Percentiles rank a stretch among this genome's conserved stretches.
phyloP scores from a whole-genome alignment of 2,888 invertebrate species.

The Trachelus iudaicus region DNA sequence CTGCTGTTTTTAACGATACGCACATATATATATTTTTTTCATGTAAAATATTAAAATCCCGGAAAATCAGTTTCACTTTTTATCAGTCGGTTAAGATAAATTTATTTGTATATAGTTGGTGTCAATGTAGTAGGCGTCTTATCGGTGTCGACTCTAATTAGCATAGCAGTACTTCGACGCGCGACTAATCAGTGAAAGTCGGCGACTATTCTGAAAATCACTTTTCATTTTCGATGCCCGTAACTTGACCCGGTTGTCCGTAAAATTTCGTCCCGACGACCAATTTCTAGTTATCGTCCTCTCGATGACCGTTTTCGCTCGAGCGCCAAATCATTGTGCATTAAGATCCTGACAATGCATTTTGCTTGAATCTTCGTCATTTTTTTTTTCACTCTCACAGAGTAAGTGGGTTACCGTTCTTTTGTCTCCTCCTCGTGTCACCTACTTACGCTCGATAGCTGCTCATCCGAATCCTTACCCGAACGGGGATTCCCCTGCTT shows the following conservation, averaged over 20 bases:
- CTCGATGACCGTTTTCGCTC: not conserved
- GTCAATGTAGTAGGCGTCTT: not conserved
- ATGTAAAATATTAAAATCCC: not conserved
- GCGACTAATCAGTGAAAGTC: slow-evolving; percentile 50
- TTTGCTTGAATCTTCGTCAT: not conserved
- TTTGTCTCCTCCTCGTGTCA: slow-evolving; percentile 32
- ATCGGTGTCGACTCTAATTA: not conserved
- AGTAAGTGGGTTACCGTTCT: slow-evolving; percentile 44
- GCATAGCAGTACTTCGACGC: slow-evolving; percentile 12
- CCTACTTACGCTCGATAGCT: slow-evolving; percentile 16
- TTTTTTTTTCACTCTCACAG: slow-evolving; percentile 1
- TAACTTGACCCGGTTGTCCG: not conserved
- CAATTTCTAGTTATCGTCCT: not conserved
- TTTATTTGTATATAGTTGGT: not conserved
- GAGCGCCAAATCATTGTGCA: not conserved
- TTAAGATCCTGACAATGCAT: not conserved
- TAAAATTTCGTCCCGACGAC: not conserved
- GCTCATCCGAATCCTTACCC: not conserved
- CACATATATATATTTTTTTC: not conserved
- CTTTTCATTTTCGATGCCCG: not conserved
- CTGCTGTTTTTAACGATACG: not conserved
- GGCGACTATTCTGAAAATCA: slow-evolving; percentile 10
- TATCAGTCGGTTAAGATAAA: not conserved
- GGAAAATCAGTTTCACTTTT: not conserved
- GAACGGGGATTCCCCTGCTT: not conserved